phyloP scores from a whole-genome alignment of 1,140 invertebrate genomes.

The Drosophila ohnishii region DNA sequence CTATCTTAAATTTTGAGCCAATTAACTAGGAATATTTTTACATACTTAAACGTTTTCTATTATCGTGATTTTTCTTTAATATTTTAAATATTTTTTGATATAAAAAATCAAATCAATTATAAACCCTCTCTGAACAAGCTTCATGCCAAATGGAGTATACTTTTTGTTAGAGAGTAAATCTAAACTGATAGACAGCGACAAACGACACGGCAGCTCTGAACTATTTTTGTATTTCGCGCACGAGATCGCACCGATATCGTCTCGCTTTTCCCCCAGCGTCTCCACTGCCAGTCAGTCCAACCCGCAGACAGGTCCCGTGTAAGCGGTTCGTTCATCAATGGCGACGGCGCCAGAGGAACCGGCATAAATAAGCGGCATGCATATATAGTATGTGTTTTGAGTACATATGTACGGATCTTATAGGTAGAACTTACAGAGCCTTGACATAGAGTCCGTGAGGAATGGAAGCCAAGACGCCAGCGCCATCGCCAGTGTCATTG shows the following conservation, averaged over 20 bases:
- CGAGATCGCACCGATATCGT: slow-evolving; percentile 65
- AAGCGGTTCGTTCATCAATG: slow-evolving; percentile 64
- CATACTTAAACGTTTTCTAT: too few species aligned
- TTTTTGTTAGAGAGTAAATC: slow-evolving; percentile 19
- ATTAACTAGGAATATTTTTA: too few species aligned
- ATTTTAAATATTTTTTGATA: too few species aligned
- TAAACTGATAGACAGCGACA: slow-evolving; percentile 43
- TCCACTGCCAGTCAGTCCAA: background rate
- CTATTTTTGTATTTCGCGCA: slow-evolving; percentile 70
- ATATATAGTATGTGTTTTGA: background rate
- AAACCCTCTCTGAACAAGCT: background rate
- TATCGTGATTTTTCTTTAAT: too few species aligned
- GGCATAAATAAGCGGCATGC: slow-evolving; percentile 27
- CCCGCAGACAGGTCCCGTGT: slow-evolving; percentile 37
- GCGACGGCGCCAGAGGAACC: slow-evolving; percentile 56
- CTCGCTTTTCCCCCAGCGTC: background rate
- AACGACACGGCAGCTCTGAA: slow-evolving; percentile 44
- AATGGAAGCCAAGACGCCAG: slow-evolving; percentile 97
- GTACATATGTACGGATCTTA: slow-evolving; percentile 3
- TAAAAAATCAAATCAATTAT: background rate
- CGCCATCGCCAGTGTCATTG: slow-evolving; percentile 99
- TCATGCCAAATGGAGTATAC: background rate
- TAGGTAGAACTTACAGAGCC: slow-evolving; percentile 88
- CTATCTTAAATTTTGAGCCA: too few species aligned
- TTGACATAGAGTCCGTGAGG: slow-evolving; percentile 96